Conservation (phyloP, 2,888 invertebrate genomes). For the Aleiodes testaceus region DNA sequence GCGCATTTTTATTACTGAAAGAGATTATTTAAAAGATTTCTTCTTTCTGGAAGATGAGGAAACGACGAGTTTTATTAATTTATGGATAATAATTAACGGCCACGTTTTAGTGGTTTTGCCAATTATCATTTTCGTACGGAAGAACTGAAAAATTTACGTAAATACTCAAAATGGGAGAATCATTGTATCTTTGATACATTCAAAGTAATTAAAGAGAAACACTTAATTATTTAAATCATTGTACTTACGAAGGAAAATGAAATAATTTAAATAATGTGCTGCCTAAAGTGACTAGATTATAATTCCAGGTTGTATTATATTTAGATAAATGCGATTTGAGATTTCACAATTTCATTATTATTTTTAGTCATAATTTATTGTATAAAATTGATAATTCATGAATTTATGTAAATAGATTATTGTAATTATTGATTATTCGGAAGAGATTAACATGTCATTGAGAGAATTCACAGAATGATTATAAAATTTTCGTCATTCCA, state of each 20-base stretch:
- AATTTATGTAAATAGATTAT: constrained; percentile 49
- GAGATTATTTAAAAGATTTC: no score
- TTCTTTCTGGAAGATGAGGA: constrained; percentile 16
- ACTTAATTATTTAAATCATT: constrained; percentile 54
- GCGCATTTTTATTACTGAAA: constrained; percentile 71
- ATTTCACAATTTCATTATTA: neutral
- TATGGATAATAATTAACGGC: constrained; percentile 16
- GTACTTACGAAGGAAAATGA: constrained; percentile 64
- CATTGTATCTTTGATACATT: constrained; percentile 3
- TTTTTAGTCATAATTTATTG: neutral
- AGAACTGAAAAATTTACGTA: constrained; percentile 12
- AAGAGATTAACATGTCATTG: constrained; percentile 53
- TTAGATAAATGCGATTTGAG: constrained; percentile 28
- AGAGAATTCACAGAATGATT: neutral
- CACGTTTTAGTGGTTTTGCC: constrained; percentile 67
- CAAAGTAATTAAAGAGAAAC: constrained; percentile 2
- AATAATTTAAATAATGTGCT: constrained; percentile 53
- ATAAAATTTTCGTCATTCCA: constrained; percentile 34
- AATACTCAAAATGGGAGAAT: constrained; percentile 35
- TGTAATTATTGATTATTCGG: constrained; percentile 35
- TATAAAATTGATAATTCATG: constrained; percentile 52
- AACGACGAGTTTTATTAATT: constrained; percentile 18
- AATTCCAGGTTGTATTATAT: constrained; percentile 65
- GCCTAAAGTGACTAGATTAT: constrained; percentile 61
- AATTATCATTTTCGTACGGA: constrained; percentile 22